Percentiles rank a stretch among this genome's conserved stretches.
Conservation (phyloP, 1,140 invertebrate species). For the Holotrichia oblita region DNA sequence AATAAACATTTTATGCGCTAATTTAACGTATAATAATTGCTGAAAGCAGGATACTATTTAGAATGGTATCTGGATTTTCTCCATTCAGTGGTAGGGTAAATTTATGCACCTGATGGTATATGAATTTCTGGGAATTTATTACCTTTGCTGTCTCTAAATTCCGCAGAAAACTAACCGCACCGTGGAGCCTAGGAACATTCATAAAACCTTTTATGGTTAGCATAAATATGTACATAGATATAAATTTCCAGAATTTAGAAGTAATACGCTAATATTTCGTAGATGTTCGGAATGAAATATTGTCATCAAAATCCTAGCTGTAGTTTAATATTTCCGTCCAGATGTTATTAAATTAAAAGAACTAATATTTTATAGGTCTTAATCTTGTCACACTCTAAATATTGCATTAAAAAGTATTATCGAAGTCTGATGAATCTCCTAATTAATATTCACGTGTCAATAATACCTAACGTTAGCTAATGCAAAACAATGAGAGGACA, state of each 20-base stretch:
- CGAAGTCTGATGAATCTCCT: too few species aligned
- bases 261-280: neutral
- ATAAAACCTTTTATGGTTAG: constrained; percentile 32
- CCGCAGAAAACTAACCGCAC: constrained; percentile 11
- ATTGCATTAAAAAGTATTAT: too few species aligned
- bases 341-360: too few species aligned
- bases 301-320: too few species aligned
- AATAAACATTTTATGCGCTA: too few species aligned
- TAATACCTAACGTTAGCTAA: too few species aligned
- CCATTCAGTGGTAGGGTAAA: neutral
- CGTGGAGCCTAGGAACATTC: constrained; percentile 18
- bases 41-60: neutral
- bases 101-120: constrained; percentile 9
- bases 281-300: too few species aligned
- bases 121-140: constrained; percentile 13
- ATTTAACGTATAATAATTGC: neutral
- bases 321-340: too few species aligned
- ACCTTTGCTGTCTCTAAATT: constrained; percentile 18
- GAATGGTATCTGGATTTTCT: neutral
- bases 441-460: too few species aligned
- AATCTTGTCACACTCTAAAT: too few species aligned
- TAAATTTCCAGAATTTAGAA: constrained; percentile 17
- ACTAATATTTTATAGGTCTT: too few species aligned
- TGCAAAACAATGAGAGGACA: too few species aligned
- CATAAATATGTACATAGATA: constrained; percentile 33